These are phyloP conservation scores for Centruroides sculpturatus DNA, from an alignment of 1,140 invertebrate species.

Conservation along the genomic window DNA sequence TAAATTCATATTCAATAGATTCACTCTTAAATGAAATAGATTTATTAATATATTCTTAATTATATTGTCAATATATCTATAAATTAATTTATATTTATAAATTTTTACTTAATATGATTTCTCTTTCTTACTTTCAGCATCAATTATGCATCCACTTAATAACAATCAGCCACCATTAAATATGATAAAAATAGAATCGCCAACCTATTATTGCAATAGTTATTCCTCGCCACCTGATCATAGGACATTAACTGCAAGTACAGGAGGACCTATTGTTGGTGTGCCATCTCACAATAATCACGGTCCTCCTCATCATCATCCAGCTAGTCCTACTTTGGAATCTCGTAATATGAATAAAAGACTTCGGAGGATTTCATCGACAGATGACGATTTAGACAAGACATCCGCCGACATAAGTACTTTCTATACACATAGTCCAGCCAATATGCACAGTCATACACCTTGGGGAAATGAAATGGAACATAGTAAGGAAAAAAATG, in stretches of 20 bases:
- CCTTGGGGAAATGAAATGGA: conserved; percentile 43
- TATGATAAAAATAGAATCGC: conserved; percentile 79
- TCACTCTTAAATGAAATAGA: too few species aligned
- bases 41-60: too few species aligned
- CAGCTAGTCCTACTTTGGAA: conserved; percentile 31
- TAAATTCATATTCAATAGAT: too few species aligned
- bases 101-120: too few species aligned
- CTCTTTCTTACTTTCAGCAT: conserved; percentile 43
- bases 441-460: conserved; percentile 35
- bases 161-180: conserved; percentile 61
- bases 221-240: conserved; percentile 55
- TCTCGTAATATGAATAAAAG: conserved; percentile 37
- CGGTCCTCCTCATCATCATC: conserved; percentile 24
- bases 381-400: conserved; percentile 38
- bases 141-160: conserved; percentile 66
- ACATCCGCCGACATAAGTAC: conserved; percentile 9
- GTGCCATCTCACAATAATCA: conserved; percentile 28
- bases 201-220: conserved; percentile 79
- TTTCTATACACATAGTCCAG: conserved; percentile 42
- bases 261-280: conserved; percentile 8
- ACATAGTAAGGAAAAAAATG: conserved; percentile 28
- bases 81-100: too few species aligned
- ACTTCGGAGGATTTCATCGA: conserved; percentile 40
- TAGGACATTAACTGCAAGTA: conserved; percentile 1
- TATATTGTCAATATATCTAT: too few species aligned